Conservation (phyloP, 1,140 invertebrate genomes). For the Aporrectodea caliginosa region DNA sequence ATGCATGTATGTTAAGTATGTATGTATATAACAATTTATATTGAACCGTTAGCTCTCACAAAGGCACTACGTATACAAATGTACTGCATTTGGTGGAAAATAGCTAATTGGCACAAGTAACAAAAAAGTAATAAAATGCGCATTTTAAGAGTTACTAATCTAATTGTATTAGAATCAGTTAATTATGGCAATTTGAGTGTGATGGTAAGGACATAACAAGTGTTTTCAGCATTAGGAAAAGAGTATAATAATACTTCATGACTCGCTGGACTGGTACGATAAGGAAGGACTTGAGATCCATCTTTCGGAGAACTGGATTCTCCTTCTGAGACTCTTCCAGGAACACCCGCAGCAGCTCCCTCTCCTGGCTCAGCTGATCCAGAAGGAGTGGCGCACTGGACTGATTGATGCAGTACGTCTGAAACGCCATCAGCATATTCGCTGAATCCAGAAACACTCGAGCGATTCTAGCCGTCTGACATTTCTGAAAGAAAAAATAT, state of each 20-base stretch:
- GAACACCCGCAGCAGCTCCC: constrained; percentile 89
- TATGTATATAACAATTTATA: too few relatives aligned
- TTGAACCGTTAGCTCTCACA: too few relatives aligned
- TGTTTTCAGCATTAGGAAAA: too few relatives aligned
- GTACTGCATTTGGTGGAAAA: too few relatives aligned
- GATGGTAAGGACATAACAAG: too few relatives aligned
- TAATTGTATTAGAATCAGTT: too few relatives aligned
- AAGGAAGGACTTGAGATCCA: constrained; percentile 94
- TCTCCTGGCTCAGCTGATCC: constrained; percentile 89
- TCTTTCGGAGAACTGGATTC: constrained; percentile 81
- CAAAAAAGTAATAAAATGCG: too few relatives aligned
- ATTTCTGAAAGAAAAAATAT: constrained; percentile 60
- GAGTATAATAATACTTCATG: constrained; percentile 64
- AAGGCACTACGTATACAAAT: too few relatives aligned
- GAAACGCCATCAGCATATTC: constrained; percentile 87
- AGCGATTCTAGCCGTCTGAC: constrained; percentile 83
- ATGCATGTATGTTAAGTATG: too few relatives aligned
- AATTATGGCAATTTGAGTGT: too few relatives aligned
- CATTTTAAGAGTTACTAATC: too few relatives aligned
- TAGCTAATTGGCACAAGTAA: too few relatives aligned
- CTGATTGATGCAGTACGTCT: constrained; percentile 84
- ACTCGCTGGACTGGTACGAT: constrained; percentile 67
- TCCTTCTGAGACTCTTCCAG: constrained; percentile 94
- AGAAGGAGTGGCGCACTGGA: constrained; percentile 81
- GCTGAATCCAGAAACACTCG: constrained; percentile 86